Evolutionary conservation across 2,888 invertebrate genomes (phyloP), one percentile per base, ranked within the genome.

Genomic region (Eurytoma adleriae): DNA sequence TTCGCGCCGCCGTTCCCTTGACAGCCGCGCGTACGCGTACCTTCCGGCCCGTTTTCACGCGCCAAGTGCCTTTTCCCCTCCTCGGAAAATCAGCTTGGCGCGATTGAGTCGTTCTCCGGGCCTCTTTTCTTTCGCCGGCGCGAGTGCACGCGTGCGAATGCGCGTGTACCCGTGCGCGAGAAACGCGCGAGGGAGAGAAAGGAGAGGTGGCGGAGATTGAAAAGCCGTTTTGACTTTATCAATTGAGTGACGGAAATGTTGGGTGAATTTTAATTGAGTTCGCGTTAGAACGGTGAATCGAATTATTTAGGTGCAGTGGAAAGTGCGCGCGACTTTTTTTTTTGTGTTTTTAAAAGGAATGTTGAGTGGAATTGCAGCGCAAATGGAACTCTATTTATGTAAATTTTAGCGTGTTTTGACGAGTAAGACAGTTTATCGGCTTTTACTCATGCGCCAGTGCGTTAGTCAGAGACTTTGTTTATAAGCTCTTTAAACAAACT

Each of bases 221-320:
- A 83, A 83, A 83, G 40, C 40, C 7, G 40, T 40, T 40, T 40
- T 40, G 40, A 40, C 40, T 40, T 40, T 40, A 62, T 62, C 62
- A 30, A 61, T 62, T 62, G 16, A 30, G 27, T n/a, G 27, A 27
- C 30, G 62, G 30, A 30, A n/a, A 30, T 30, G 62, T 16, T 62
- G 16, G 30, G 10, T 10, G 40, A 40, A 40, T 40, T 40, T 40
- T 40, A 40, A 40, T 40, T 40, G 40, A 40, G 10, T 40, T 40
- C 40, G 10, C 40, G 40, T 40, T 40, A 40, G 40, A 40, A 40
- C 40, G 40, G 40, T 40, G 40, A 40, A 62, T 30, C 62, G 62
- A 62, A 30, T 12, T 16, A 30, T 12, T 16, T 61, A 61, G 27
- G 24, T 61, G 61, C 61, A 27, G 24, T 24, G 14, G 61, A 61